A percentile compares a stretch with the other conserved stretches of the same genome.
Evolutionary conservation across 2,888 invertebrate genomes (phyloP).

Genomic region (Nymphalis urticae): DNA sequence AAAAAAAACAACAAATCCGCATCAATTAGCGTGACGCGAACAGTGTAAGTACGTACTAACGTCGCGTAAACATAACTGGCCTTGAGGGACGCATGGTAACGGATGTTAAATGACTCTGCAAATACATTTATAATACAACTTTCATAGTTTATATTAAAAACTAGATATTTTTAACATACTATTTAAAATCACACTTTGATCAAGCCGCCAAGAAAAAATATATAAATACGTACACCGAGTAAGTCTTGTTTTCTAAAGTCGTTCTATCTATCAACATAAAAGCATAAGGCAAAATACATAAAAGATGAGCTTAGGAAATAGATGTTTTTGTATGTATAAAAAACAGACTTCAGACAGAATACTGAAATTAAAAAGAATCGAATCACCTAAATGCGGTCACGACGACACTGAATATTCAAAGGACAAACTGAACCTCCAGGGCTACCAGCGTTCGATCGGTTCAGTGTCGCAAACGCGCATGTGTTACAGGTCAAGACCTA

Average conservation of each 20-base stretch:
- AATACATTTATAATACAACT: constrained; percentile 41
- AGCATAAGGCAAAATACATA: too few species aligned
- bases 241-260: too few species aligned
- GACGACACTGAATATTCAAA: constrained; percentile 15
- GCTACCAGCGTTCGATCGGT: constrained; percentile 38
- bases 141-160: background rate
- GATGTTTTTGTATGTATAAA: too few species aligned
- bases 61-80: constrained; percentile 65
- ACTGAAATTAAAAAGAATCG: background rate
- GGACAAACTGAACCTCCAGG: constrained; percentile 26
- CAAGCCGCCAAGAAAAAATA: background rate
- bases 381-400: constrained; percentile 26
- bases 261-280: too few species aligned
- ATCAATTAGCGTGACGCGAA: constrained; percentile 17
- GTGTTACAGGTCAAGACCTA: constrained; percentile 39
- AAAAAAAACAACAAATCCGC: constrained; percentile 1
- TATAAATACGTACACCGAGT: too few species aligned
- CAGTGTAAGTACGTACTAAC: constrained; percentile 33
- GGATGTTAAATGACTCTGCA: constrained; percentile 64
- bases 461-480: constrained; percentile 39
- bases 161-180: background rate
- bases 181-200: background rate
- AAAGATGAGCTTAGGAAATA: too few species aligned
- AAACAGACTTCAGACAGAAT: background rate
- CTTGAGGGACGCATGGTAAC: constrained; percentile 70